Percentiles rank a stretch among this genome's conserved stretches.
Evolutionary conservation across 2,888 invertebrate genomes (phyloP).

Genomic region (Mesorhabditis spiculigera): DNA sequence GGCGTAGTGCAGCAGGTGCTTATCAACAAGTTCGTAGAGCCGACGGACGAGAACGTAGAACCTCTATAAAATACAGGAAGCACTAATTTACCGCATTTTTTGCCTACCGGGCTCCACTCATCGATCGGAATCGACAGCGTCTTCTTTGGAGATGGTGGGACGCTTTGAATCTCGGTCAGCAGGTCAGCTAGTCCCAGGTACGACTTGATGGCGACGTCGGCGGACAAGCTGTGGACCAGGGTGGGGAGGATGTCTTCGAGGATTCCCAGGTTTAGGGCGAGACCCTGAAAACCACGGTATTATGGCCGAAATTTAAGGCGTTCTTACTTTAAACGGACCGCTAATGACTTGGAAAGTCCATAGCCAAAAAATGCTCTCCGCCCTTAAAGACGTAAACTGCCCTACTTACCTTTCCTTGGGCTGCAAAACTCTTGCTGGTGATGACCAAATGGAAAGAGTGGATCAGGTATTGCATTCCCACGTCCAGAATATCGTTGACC

Average conservation of each 20-base stretch:
- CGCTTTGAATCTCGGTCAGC: slow-evolving; percentile 16
- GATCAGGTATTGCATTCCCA: slow-evolving; percentile 76
- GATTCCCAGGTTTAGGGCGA: slow-evolving; percentile 73
- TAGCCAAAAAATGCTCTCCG: neutral
- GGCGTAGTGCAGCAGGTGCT: slow-evolving; percentile 72
- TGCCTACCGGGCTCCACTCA: slow-evolving; percentile 43
- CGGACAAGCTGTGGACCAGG: slow-evolving; percentile 75
- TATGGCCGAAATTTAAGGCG: neutral
- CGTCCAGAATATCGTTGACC: slow-evolving; percentile 76
- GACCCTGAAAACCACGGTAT: slow-evolving; percentile 61
- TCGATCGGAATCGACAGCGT: slow-evolving; percentile 29
- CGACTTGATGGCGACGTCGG: slow-evolving; percentile 79
- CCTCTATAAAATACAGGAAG: slow-evolving; percentile 31
- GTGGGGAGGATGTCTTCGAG: slow-evolving; percentile 77
- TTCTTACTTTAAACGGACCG: neutral
- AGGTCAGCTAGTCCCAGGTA: slow-evolving; percentile 61
- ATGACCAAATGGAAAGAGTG: slow-evolving; percentile 76
- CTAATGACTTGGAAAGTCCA: neutral
- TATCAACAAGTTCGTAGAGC: slow-evolving; percentile 67
- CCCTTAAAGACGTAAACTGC: neutral
- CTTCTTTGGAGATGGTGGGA: slow-evolving; percentile 22
- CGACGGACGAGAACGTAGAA: slow-evolving; percentile 43
- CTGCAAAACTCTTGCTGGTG: slow-evolving; percentile 69
- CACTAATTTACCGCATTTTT: neutral
- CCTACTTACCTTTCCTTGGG: slow-evolving; percentile 65